These are phyloP conservation scores for Metacarcinus magister DNA, from an alignment of 2,888 invertebrate species.

Conservation along the genomic window DNA sequence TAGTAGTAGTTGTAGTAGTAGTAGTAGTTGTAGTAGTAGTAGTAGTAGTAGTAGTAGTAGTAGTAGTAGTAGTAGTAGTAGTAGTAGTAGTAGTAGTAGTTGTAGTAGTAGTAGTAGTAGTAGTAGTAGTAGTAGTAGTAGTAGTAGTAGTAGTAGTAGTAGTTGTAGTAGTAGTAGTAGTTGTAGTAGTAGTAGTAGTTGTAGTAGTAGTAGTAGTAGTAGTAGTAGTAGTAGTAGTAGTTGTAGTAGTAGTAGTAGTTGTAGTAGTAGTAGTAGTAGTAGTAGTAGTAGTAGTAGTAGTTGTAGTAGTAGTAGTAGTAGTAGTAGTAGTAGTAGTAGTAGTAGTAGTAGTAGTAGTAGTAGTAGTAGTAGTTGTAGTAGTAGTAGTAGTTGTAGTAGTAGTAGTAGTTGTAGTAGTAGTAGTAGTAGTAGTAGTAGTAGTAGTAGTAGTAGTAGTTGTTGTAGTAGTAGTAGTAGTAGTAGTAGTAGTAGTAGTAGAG, in stretches of 20 bases:
- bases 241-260: background rate
- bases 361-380: constrained; percentile 2
- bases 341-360: constrained; percentile 56
- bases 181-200: too few relatives aligned
- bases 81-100: constrained; percentile 44
- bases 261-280: background rate
- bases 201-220: too few relatives aligned
- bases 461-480: background rate
- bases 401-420: constrained; percentile 46
- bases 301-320: constrained; percentile 52
- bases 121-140: background rate
- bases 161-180: too few relatives aligned
- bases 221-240: background rate
- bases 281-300: background rate
- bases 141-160: background rate
- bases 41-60: too few relatives aligned
- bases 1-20: background rate
- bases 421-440: constrained; percentile 10
- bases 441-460: background rate
- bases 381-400: constrained; percentile 9
- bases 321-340: constrained; percentile 48
- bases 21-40: background rate
- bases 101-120: constrained; percentile 22
- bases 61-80: background rate
- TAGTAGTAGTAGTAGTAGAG: too few relatives aligned